These are phyloP conservation scores for Typhlichthys subterraneus DNA, from an alignment of 2,797 vertebrate species.

Conservation along the genomic window DNA sequence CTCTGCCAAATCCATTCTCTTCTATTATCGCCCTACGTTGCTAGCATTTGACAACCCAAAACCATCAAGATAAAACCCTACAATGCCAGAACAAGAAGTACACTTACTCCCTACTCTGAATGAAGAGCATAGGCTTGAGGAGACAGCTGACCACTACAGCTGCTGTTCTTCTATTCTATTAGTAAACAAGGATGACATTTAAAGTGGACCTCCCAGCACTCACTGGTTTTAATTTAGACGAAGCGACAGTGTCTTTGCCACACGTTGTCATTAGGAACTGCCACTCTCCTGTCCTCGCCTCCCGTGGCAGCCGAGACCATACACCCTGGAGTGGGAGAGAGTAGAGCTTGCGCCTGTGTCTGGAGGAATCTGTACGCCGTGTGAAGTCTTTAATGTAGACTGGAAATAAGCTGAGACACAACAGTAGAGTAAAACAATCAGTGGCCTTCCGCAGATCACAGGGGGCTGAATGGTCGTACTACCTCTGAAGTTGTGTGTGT, in stretches of 20 bases:
- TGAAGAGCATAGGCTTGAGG: slow-evolving; percentile 37
- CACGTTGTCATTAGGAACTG: slow-evolving; percentile 49
- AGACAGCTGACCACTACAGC: slow-evolving; percentile 33
- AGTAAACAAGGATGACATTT: slow-evolving; percentile 75
- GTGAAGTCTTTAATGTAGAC: slow-evolving; percentile 64
- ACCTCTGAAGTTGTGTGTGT: slow-evolving; percentile 55
- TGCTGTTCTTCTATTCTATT: slow-evolving; percentile 40
- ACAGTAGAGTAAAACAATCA: slow-evolving; percentile 54
- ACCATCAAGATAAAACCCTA: too few relatives aligned
- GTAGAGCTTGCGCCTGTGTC: slow-evolving; percentile 28
- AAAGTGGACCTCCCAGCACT: slow-evolving; percentile 46
- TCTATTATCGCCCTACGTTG: too few relatives aligned
- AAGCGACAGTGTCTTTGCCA: slow-evolving; percentile 36
- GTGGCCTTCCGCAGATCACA: slow-evolving; percentile 58
- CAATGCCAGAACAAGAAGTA: too few relatives aligned
- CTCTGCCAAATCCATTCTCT: slow-evolving; percentile 36
- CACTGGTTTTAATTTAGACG: slow-evolving; percentile 51
- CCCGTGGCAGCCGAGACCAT: slow-evolving; percentile 24
- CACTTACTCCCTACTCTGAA: slow-evolving; percentile 22
- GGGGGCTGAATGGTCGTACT: slow-evolving; percentile 56
- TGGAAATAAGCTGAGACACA: slow-evolving; percentile 55
- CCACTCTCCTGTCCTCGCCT: slow-evolving; percentile 12
- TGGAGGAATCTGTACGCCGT: slow-evolving; percentile 43
- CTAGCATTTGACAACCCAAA: slow-evolving; percentile 7
- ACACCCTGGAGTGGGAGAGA: slow-evolving; percentile 38